These are phyloP conservation scores for Aplidium turbinatum DNA, from an alignment of 23 tunicate genomes.

Conservation along the genomic window DNA sequence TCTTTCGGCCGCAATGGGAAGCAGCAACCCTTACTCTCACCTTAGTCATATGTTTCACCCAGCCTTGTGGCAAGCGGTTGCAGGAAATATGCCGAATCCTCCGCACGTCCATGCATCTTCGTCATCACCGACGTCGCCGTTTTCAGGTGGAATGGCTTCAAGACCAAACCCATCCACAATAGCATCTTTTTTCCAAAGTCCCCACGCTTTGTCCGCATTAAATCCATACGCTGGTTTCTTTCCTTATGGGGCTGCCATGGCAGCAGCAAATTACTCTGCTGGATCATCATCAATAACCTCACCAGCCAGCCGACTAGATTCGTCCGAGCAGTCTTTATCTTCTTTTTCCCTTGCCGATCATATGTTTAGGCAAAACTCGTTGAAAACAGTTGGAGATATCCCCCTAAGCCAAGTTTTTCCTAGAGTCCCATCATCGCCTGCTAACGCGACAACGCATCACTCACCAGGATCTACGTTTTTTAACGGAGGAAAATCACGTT, in stretches of 20 bases:
- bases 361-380: constrained; percentile 62
- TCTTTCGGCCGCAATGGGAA: constrained; percentile 53
- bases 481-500: constrained; percentile 52
- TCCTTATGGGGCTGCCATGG: constrained; percentile 67
- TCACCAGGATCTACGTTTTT: too few relatives aligned
- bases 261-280: constrained; percentile 48
- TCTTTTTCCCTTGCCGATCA: constrained; percentile 67
- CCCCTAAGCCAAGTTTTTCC: constrained; percentile 31
- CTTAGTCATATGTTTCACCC: too few relatives aligned
- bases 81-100: constrained; percentile 47
- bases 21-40: constrained; percentile 37
- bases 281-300: constrained; percentile 10
- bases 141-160: background rate
- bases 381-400: constrained; percentile 10
- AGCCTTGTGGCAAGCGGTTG: constrained; percentile 75
- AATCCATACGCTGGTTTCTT: constrained; percentile 79
- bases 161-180: background rate
- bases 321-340: constrained; percentile 41
- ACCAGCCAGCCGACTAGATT: constrained; percentile 38
- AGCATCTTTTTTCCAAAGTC: constrained; percentile 40
- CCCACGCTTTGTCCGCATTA: constrained; percentile 58
- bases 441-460: background rate
- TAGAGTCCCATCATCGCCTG: constrained; percentile 24
- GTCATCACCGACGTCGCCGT: constrained; percentile 20
- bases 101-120: constrained; percentile 36